Conservation (phyloP, 2,888 invertebrate genomes). For the Pediacus dermestoides region DNA sequence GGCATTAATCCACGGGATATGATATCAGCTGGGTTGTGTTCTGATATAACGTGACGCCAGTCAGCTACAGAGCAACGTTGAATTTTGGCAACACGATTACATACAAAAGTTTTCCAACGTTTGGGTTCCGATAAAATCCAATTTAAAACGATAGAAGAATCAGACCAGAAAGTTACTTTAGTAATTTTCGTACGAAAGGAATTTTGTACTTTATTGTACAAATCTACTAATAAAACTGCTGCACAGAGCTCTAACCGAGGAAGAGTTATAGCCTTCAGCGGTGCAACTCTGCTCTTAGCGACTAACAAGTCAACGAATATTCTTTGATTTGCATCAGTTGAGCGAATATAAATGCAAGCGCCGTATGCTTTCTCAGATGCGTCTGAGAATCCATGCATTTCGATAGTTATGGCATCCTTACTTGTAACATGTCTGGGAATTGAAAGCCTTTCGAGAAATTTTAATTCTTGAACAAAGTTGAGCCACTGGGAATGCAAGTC, state of each 20-base stretch:
- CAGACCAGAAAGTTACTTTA: too few relatives aligned
- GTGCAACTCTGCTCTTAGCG: constrained; percentile 19
- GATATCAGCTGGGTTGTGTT: too few relatives aligned
- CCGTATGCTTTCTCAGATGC: constrained; percentile 15
- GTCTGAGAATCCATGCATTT: constrained; percentile 17
- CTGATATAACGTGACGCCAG: too few relatives aligned
- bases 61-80: too few relatives aligned
- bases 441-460: constrained; percentile 6
- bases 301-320: constrained; percentile 13
- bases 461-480: constrained; percentile 6
- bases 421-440: constrained; percentile 6
- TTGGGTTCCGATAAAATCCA: too few relatives aligned
- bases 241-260: constrained; percentile 20
- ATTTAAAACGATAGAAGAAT: too few relatives aligned
- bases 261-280: constrained; percentile 16
- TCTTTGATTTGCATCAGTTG: constrained; percentile 4
- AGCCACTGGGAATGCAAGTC: constrained; percentile 6
- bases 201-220: too few relatives aligned
- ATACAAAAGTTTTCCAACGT: too few relatives aligned
- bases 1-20: too few relatives aligned
- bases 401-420: constrained; percentile 6
- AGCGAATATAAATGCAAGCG: constrained; percentile 14
- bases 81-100: too few relatives aligned
- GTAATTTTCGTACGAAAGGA: too few relatives aligned
- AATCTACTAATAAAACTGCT: constrained; percentile 13